Base-by-base conservation (phyloP, 2,797 vertebrate genomes). In the Chaunax sp. region DNA sequence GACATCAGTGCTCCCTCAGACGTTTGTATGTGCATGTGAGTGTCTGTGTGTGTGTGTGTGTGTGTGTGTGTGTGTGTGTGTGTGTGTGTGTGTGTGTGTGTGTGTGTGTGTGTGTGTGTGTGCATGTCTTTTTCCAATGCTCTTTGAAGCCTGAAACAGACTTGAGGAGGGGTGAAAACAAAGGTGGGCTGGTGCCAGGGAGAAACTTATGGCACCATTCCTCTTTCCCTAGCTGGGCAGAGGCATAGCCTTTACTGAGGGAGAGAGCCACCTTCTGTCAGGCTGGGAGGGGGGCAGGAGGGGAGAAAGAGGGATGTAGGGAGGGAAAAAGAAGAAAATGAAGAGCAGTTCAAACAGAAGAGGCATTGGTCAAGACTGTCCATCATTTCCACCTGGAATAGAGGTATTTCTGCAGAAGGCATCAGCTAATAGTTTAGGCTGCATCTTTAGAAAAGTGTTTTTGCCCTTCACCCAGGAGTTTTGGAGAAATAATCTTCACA, bases 81-180 rank as follows among this genome's bases (percentile, higher is more conserved):
- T 28, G 49, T 71, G 38, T 73, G 71, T 71, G 62, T 77, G 53
- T 68, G 52, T 69, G 35, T 61, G 51, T 54, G 43, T 50, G 28
- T 33, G 55, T 73, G 38, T 75, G 64, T 69, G 67, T 74, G 53
- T 69, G 38, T 75, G 63, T 66, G 49, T 77, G 60, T 80, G 69
- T 77, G 64, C 73, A 15, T 85, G 82, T 90, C 76, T 89, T 89
- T 90, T 87, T 86, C 88, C 90, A 92, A 88, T 93, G 90, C 89
- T 93, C 92, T 93, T 92, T 95, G 92, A 94, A 93, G 93, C 93
- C 89, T 93, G 91, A 93, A 93, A 93, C 92, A 92, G 90, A 92
- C 88, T 92, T 90, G 87, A 90, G 86, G 89, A 89, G 82, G 90
- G 89, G 75, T 88, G 78, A 78, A 78, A 93, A 94, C 93, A 94